These are phyloP conservation scores for Chiridota heheva DNA, from an alignment of 35 echinoderm and acorn worm species.

Conservation along the genomic window DNA sequence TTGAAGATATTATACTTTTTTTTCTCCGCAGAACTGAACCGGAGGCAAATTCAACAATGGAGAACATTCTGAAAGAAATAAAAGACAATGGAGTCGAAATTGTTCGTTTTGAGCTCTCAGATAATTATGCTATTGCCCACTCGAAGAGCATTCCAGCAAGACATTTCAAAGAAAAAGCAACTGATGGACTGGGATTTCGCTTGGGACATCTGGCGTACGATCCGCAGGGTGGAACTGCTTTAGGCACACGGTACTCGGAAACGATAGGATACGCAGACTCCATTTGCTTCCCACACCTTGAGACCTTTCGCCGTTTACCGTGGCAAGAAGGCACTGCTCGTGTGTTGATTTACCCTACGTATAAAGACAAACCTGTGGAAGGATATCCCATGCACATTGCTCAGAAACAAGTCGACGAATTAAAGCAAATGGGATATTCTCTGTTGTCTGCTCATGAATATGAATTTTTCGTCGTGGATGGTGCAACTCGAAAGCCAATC, in stretches of 20 bases:
- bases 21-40: no score
- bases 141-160: neutral
- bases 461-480: conserved; percentile 31
- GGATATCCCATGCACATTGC: conserved; percentile 24
- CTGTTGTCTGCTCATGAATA: conserved; percentile 29
- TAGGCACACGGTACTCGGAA: neutral
- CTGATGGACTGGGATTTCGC: neutral
- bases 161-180: neutral
- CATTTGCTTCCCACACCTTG: neutral
- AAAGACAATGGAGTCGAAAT: neutral
- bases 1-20: no score
- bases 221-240: neutral
- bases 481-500: conserved; percentile 19
- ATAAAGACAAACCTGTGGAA: neutral
- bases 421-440: conserved; percentile 26
- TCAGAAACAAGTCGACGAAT: conserved; percentile 9
- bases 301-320: neutral
- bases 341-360: conserved; percentile 2
- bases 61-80: no score
- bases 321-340: neutral
- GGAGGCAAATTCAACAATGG: no score
- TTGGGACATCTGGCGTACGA: neutral
- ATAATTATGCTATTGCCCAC: neutral
- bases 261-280: neutral
- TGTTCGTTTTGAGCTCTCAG: neutral